Percentiles rank a stretch among this genome's conserved stretches.
Evolutionary conservation across 2,797 vertebrate genomes (phyloP).

Genomic region (Chelon auratus): DNA sequence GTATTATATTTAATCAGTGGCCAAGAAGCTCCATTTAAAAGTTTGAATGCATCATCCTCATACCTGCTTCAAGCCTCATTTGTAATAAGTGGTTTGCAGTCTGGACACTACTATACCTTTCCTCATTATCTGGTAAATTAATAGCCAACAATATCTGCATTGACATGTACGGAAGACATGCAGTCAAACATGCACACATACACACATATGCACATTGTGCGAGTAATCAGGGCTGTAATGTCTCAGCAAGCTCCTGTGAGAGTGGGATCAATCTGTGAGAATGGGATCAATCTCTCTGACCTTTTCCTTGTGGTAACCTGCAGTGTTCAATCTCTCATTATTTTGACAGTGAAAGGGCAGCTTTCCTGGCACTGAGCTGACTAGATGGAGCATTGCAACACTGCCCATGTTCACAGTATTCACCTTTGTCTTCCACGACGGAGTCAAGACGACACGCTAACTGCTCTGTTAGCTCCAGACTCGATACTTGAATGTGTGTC

Average conservation of each 20-base stretch:
- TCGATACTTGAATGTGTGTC: background rate
- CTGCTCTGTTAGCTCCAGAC: constrained; percentile 26
- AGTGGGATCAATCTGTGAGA: constrained; percentile 64
- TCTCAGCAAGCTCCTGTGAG: constrained; percentile 62
- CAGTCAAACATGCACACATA: constrained; percentile 17
- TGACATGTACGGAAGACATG: background rate
- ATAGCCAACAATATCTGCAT: background rate
- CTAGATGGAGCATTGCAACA: constrained; percentile 32
- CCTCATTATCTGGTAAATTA: constrained; percentile 7
- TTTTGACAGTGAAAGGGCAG: constrained; percentile 74
- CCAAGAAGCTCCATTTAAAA: background rate
- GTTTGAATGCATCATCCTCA: constrained; percentile 36
- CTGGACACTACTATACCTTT: constrained; percentile 13
- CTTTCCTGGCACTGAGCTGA: constrained; percentile 49
- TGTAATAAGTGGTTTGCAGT: constrained; percentile 10
- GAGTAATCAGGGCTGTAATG: constrained; percentile 57
- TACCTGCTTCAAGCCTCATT: constrained; percentile 1
- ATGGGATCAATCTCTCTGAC: constrained; percentile 78
- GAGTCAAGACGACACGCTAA: constrained; percentile 22
- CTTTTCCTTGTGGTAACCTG: constrained; percentile 72
- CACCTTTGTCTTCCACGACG: constrained; percentile 31
- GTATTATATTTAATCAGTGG: constrained; percentile 15
- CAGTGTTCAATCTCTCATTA: constrained; percentile 73
- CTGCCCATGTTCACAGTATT: constrained; percentile 26
- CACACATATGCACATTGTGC: constrained; percentile 27